Conservation (phyloP, 2,113 vertebrate species). For the Helogale parvula region DNA sequence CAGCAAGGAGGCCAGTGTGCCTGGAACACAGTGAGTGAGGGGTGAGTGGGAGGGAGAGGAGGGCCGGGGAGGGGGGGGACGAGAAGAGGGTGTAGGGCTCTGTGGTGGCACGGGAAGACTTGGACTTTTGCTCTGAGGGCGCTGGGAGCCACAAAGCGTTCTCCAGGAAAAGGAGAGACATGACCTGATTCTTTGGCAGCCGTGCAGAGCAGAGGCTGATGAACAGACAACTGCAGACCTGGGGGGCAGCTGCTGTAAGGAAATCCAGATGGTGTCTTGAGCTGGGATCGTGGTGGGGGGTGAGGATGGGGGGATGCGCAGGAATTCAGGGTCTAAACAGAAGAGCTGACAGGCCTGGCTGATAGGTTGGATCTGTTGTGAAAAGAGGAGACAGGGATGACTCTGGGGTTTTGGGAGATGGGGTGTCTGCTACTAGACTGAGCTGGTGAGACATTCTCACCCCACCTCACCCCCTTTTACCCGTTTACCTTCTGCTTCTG, state of each 20-base stretch:
- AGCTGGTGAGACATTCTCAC: not conserved
- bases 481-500: not conserved
- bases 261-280: not conserved
- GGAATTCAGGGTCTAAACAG: conserved; percentile 29
- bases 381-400: not conserved
- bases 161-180: not conserved
- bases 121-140: not conserved
- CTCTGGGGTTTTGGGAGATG: not conserved
- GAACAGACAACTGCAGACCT: not conserved
- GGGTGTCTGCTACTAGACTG: not conserved
- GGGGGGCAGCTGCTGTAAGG: not conserved
- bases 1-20: not conserved
- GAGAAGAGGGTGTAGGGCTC: not conserved
- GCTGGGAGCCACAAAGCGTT: not conserved
- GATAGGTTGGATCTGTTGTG: not conserved
- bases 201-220: not conserved
- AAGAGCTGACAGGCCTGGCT: not conserved
- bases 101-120: not conserved
- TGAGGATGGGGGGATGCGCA: not conserved
- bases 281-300: not conserved
- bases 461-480: not conserved
- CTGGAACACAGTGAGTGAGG: not conserved
- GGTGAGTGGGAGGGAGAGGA: not conserved
- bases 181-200: not conserved
- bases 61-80: not conserved